Conservation (phyloP, 1,140 invertebrate genomes). For the Drosophila teissieri region DNA sequence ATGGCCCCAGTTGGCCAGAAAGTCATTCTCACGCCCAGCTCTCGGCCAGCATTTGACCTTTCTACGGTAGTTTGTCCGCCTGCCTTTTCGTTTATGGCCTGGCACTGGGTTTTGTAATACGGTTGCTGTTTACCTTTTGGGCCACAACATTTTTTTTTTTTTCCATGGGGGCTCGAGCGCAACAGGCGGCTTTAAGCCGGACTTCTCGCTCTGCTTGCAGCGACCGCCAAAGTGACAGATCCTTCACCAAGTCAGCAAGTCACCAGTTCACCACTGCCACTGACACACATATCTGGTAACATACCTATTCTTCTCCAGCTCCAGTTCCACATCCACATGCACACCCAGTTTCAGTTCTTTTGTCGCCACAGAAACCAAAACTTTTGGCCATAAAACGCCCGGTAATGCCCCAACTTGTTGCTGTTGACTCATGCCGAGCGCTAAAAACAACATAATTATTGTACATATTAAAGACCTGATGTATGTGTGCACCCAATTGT, state of each 20-base stretch:
- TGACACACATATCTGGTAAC: conserved; percentile 77
- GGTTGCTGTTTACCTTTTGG: conserved; percentile 43
- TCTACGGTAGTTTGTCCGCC: conserved; percentile 58
- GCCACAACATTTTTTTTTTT: background rate
- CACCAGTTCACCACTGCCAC: conserved; percentile 52
- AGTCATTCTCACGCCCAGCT: conserved; percentile 66
- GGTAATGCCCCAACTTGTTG: conserved; percentile 54
- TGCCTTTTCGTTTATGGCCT: conserved; percentile 34
- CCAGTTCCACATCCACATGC: conserved; percentile 4
- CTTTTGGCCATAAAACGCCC: conserved; percentile 49
- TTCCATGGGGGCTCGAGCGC: background rate
- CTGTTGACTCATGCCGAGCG: conserved; percentile 70
- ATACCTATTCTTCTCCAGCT: conserved; percentile 45
- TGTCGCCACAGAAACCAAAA: conserved; percentile 44
- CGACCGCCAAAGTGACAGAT: conserved; percentile 58
- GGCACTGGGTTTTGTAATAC: conserved; percentile 60
- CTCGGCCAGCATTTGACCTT: conserved; percentile 58
- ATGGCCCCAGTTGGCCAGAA: conserved; percentile 8
- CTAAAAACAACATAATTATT: conserved; percentile 68
- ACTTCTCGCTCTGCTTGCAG: conserved; percentile 61
- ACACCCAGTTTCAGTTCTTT: conserved; percentile 41
- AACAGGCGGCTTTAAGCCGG: conserved; percentile 1
- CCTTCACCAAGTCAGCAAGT: conserved; percentile 52
- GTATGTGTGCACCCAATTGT: background rate
- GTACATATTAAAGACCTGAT: conserved; percentile 49